These are phyloP conservation scores for Leptinotarsa texana DNA, from an alignment of 1,140 invertebrate genomes.

Conservation along the genomic window DNA sequence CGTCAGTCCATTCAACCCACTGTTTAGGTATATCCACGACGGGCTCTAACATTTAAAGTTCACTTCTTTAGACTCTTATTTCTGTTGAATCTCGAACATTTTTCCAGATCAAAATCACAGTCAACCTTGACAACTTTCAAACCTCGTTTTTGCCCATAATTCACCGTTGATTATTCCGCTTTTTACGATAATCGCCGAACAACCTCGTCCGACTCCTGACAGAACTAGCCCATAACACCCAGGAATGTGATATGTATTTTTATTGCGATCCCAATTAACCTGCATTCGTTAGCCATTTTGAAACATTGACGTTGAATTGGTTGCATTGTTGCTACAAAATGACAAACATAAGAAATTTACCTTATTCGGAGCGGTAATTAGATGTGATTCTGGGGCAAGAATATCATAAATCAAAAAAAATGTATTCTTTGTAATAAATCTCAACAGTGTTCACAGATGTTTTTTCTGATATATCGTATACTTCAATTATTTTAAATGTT, in stretches of 20 bases:
- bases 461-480: too few relatives aligned
- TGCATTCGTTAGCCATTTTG: conserved; percentile 1
- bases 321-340: neutral
- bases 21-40: too few relatives aligned
- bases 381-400: neutral
- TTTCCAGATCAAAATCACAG: neutral
- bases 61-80: too few relatives aligned
- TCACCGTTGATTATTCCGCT: conserved; percentile 2
- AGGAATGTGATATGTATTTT: conserved; percentile 1
- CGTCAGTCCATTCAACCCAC: too few relatives aligned
- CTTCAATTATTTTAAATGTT: too few relatives aligned
- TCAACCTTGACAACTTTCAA: neutral
- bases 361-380: neutral
- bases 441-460: too few relatives aligned
- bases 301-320: neutral
- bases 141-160: neutral
- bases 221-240: neutral
- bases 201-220: neutral
- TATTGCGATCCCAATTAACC: conserved; percentile 2
- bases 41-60: too few relatives aligned
- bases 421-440: too few relatives aligned
- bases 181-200: neutral
- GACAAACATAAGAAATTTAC: neutral
- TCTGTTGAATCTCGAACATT: neutral
- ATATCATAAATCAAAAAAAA: neutral